Percentiles rank a stretch among this genome's conserved stretches.
Evolutionary conservation across 2,797 vertebrate species (phyloP).

Genomic region (Epinephelus coioides): DNA sequence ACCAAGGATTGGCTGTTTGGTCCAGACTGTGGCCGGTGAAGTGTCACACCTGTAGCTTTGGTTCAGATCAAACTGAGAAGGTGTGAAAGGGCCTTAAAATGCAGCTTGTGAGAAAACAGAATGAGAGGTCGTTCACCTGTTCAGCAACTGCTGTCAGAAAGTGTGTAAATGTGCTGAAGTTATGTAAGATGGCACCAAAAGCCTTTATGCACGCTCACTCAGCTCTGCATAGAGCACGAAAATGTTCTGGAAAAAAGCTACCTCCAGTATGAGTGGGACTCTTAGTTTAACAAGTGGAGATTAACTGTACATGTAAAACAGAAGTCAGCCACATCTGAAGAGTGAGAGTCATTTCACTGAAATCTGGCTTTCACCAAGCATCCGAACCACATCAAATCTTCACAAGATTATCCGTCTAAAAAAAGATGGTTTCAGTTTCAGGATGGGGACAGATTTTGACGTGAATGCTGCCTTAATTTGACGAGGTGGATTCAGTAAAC

Average conservation of each 20-base stretch:
- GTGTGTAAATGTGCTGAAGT: neutral
- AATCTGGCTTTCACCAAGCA: neutral
- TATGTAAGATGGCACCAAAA: too few relatives aligned
- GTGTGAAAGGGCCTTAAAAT: too few relatives aligned
- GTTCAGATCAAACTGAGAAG: too few relatives aligned
- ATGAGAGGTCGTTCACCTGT: neutral
- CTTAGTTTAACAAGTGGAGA: neutral
- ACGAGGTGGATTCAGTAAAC: neutral
- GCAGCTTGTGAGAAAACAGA: neutral
- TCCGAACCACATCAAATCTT: neutral
- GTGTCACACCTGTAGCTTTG: too few relatives aligned
- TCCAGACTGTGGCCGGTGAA: too few relatives aligned
- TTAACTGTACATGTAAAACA: neutral
- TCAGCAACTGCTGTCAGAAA: neutral
- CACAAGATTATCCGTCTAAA: constrained; percentile 8
- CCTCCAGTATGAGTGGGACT: neutral
- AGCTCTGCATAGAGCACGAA: neutral
- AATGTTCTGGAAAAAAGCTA: neutral
- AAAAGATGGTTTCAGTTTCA: constrained; percentile 13
- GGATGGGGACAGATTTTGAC: constrained; percentile 1
- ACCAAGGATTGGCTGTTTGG: too few relatives aligned
- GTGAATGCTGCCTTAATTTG: neutral
- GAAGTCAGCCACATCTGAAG: neutral
- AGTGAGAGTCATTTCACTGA: neutral
- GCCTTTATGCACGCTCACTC: too few relatives aligned